Conservation (phyloP, 2,797 vertebrate species). For the Serranus cabrilla region DNA sequence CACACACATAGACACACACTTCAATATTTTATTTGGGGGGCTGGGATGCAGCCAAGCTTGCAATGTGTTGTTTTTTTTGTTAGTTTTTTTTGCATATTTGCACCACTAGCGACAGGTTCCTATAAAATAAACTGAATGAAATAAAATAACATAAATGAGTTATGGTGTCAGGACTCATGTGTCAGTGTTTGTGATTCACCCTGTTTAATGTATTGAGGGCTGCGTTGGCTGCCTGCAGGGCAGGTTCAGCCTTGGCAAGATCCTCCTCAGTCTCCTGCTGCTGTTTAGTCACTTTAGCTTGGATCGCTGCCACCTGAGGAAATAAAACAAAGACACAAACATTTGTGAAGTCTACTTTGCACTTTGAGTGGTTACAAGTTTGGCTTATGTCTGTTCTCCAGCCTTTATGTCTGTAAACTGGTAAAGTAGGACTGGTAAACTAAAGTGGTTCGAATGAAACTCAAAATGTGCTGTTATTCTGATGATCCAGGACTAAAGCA, state of each 20-base stretch:
- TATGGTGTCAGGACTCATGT: not conserved
- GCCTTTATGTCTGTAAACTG: no score
- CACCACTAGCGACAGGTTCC: not conserved
- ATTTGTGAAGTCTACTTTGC: not conserved
- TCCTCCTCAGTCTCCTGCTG: slow-evolving; percentile 85
- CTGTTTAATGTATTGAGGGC: slow-evolving; percentile 86
- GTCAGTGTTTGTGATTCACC: slow-evolving; percentile 63
- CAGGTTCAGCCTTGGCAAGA: slow-evolving; percentile 85
- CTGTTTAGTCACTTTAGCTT: slow-evolving; percentile 87
- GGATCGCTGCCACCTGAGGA: slow-evolving; percentile 82
- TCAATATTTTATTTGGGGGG: slow-evolving; percentile 3
- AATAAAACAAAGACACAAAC: not conserved
- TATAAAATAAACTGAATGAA: slow-evolving; percentile 28
- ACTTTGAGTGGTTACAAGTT: no score
- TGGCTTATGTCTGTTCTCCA: no score
- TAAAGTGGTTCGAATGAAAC: no score
- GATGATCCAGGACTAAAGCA: no score
- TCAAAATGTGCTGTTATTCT: no score
- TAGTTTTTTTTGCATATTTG: not conserved
- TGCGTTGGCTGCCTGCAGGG: slow-evolving; percentile 83
- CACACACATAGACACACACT: slow-evolving; percentile 36
- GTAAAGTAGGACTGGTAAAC: no score
- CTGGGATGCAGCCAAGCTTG: slow-evolving; percentile 16
- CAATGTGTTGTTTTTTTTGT: slow-evolving; percentile 1
- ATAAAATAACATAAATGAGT: slow-evolving; percentile 1